Evolutionary conservation across 2,888 invertebrate species (phyloP).

Genomic region (Linnaemya tessellans): DNA sequence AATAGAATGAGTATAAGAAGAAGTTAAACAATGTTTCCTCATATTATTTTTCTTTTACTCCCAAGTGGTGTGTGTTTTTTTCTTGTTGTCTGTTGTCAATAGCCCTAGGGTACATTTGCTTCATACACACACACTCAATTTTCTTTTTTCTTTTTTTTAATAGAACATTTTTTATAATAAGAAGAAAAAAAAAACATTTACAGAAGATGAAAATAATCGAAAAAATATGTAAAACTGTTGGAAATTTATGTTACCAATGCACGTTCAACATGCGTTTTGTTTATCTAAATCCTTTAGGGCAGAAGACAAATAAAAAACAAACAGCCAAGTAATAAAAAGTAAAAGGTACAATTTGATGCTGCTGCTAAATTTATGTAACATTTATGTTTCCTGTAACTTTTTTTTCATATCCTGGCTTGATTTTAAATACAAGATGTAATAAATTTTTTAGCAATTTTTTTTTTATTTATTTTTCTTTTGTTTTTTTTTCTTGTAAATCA

Average conservation of each 20-base stretch:
- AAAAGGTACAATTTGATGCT: constrained; percentile 27
- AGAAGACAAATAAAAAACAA: constrained; percentile 27
- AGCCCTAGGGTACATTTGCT: constrained; percentile 18
- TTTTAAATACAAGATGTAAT: not conserved
- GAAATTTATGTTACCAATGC: constrained; percentile 52
- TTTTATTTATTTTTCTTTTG: not conserved
- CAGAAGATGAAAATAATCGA: not conserved
- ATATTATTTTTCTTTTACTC: constrained; percentile 15
- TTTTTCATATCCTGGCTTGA: constrained; percentile 4
- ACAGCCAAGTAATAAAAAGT: not conserved
- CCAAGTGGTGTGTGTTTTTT: too few species aligned
- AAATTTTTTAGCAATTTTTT: not conserved
- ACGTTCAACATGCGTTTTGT: constrained; percentile 65
- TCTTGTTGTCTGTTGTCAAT: constrained; percentile 10
- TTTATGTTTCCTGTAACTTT: constrained; percentile 10
- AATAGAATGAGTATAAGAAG: not conserved
- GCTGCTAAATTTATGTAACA: constrained; percentile 5
- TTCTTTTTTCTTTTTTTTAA: too few species aligned
- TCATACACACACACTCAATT: not conserved
- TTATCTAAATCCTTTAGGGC: constrained; percentile 64
- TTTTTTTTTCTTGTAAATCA: not conserved
- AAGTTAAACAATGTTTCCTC: not conserved
- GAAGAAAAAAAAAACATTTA: constrained; percentile 3
- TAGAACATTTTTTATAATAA: not conserved
- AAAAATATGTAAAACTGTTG: constrained; percentile 19